Base-by-base conservation (phyloP, 2,888 invertebrate species). In the Malachius bipustulatus region DNA sequence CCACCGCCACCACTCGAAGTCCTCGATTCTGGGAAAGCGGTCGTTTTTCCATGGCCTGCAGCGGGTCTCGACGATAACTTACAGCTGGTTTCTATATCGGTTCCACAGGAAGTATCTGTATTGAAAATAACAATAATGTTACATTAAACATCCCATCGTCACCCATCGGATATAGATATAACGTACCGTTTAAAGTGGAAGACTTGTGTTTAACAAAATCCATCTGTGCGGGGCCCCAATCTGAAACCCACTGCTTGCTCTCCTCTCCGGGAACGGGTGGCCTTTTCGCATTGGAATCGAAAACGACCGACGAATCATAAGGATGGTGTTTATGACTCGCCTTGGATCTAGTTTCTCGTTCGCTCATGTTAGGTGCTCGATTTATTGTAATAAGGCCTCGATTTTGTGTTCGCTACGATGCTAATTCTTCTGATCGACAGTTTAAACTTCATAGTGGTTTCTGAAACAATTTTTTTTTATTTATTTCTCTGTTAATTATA, bases 191-290 rank as follows among this genome's bases (percentile, higher is more conserved):
- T 19, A 55, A 51, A 13, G 58, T 54, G 43, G 56, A 47, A 39
- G 53, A 45, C 46, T 54, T 55, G 39, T 50, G 46, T 38, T 47
- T 48, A 33, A 43, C 34, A 42, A 50, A 46, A 41, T 55, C 56
- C 48, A 51, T 44, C 24, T 37, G 40, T 15, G 40, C 27, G 10
- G 46, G 39, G 14, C 48, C 56, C 55, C 59, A 57, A 38, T 60
- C 59, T 4, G 58, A 55, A 33, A 49, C 41, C 41, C 51, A 54
- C 42, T 55, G 57, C 31, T 50, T 51, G 35, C 68, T 68, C 60
- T 78, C 77, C 69, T 77, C 73, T 70, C 83, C 84, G 56, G 82
- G 78, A 60, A 84, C 82, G 56, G 84, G 84, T 65, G 85, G 85
- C 70, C 84, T 71, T 60, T 83, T 83, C 64, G 77, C 74, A 68